phyloP scores from a whole-genome alignment of 30 jellyfish, hydroid and myxozoan species.

The Chrysaora quinquecirrha region DNA sequence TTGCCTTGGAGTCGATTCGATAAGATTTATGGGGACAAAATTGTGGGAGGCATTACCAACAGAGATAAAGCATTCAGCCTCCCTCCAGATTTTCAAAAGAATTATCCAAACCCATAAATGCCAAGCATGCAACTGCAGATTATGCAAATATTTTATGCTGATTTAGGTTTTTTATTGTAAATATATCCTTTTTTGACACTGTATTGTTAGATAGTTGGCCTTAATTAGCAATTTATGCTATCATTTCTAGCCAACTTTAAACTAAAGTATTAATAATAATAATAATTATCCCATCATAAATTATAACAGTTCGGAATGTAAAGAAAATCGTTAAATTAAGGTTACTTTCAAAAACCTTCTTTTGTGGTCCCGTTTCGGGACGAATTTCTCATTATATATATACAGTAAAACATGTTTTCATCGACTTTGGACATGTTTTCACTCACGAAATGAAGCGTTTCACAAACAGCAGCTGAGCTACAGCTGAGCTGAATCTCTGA shows the following conservation, averaged over 20 bases:
- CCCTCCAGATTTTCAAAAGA: conserved; percentile 17
- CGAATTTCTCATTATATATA: too few species aligned
- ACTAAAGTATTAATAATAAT: too few species aligned
- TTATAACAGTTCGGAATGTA: too few species aligned
- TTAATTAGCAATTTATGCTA: conserved; percentile 5
- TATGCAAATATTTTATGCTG: background rate
- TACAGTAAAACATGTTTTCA: too few species aligned
- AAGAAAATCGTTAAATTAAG: too few species aligned
- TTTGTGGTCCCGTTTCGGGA: too few species aligned
- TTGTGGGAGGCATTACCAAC: conserved; percentile 40
- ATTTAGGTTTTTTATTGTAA: background rate
- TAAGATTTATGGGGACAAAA: conserved; percentile 33
- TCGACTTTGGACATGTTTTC: too few species aligned
- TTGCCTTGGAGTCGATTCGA: conserved; percentile 35
- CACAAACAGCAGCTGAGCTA: too few species aligned
- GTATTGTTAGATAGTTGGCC: conserved; percentile 10
- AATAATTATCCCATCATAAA: too few species aligned
- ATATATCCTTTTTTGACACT: conserved; percentile 9
- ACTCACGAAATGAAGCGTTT: too few species aligned
- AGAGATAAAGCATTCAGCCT: conserved; percentile 23
- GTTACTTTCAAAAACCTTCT: too few species aligned
- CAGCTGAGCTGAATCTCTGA: too few species aligned
- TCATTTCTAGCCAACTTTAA: conserved; percentile 1
- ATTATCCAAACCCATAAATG: conserved; percentile 10
- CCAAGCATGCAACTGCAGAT: conserved; percentile 41